A percentile compares a stretch with the other conserved stretches of the same genome.
Conservation (phyloP, 2,888 invertebrate genomes). For the Didymodactylos carnosus region DNA sequence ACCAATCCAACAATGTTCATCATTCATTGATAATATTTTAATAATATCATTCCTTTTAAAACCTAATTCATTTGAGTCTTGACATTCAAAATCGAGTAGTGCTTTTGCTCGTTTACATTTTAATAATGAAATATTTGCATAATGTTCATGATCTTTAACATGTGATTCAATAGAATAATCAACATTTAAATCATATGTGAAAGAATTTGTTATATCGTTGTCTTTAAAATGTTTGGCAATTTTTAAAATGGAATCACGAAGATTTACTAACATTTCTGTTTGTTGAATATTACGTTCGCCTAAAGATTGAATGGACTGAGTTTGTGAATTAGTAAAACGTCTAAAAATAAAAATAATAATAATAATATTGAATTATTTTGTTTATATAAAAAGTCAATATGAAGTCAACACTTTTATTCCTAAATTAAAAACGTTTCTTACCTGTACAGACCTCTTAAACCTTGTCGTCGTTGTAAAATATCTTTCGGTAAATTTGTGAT, state of each 20-base stretch:
- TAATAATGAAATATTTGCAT: conserved; percentile 52
- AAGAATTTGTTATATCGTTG: conserved; percentile 63
- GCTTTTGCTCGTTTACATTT: conserved; percentile 74
- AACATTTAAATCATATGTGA: conserved; percentile 49
- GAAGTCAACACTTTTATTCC: too few species aligned
- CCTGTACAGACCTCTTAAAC: too few species aligned
- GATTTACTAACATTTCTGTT: conserved; percentile 86
- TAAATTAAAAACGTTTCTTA: too few species aligned
- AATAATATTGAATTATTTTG: too few species aligned
- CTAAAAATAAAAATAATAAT: too few species aligned
- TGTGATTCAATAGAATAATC: conserved; percentile 91
- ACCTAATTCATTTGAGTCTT: conserved; percentile 91
- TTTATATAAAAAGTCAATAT: too few species aligned
- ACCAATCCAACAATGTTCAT: conserved; percentile 96
- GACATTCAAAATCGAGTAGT: conserved; percentile 80
- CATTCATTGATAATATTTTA: conserved; percentile 82
- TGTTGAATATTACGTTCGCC: conserved; percentile 58
- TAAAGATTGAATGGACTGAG: too few species aligned
- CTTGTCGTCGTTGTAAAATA: not conserved
- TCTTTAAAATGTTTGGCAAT: conserved; percentile 80
- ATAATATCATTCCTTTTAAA: conserved; percentile 95
- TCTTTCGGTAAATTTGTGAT: not conserved
- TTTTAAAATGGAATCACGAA: conserved; percentile 80
- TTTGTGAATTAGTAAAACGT: not conserved
- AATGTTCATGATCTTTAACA: conserved; percentile 73